Percentiles rank a stretch among this genome's conserved stretches.
phyloP scores from a whole-genome alignment of 37 sponge, comb jelly and placozoan genomes.

The Geodia barretti region DNA sequence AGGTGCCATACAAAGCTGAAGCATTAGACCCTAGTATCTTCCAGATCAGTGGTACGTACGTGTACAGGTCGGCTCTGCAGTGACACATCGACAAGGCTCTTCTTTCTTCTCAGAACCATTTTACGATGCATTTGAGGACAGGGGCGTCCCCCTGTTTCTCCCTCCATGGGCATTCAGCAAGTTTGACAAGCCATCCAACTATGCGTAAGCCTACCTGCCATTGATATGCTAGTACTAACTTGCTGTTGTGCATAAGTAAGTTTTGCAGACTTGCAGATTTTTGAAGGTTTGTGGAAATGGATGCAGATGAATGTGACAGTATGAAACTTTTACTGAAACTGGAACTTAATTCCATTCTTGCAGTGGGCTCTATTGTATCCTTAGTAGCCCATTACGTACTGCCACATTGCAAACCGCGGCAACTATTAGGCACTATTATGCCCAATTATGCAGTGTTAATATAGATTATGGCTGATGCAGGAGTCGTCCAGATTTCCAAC shows the following conservation, averaged over 20 bases:
- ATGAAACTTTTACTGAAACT: too few relatives aligned
- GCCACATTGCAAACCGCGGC: not conserved
- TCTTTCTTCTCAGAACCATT: conserved; percentile 39
- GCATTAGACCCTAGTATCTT: conserved; percentile 32
- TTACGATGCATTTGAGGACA: conserved; percentile 1
- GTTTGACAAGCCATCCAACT: conserved; percentile 54
- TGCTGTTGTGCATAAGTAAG: too few relatives aligned
- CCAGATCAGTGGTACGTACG: conserved; percentile 36
- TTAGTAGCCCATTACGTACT: not conserved
- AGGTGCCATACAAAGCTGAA: not conserved
- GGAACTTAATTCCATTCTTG: too few relatives aligned
- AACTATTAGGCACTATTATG: too few relatives aligned
- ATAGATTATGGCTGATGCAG: too few relatives aligned
- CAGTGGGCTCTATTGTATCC: not conserved
- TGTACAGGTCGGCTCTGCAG: not conserved
- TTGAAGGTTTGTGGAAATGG: too few relatives aligned
- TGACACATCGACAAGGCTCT: not conserved
- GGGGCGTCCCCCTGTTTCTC: conserved; percentile 55
- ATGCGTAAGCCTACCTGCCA: conserved; percentile 35
- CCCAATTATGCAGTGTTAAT: too few relatives aligned
- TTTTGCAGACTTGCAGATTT: too few relatives aligned
- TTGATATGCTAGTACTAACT: not conserved
- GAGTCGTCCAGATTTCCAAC: not conserved
- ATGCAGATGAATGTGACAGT: too few relatives aligned
- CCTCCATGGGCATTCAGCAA: conserved; percentile 56